These are phyloP conservation scores for Microctonus brassicae DNA, from an alignment of 2,888 invertebrate species.

Conservation along the genomic window DNA sequence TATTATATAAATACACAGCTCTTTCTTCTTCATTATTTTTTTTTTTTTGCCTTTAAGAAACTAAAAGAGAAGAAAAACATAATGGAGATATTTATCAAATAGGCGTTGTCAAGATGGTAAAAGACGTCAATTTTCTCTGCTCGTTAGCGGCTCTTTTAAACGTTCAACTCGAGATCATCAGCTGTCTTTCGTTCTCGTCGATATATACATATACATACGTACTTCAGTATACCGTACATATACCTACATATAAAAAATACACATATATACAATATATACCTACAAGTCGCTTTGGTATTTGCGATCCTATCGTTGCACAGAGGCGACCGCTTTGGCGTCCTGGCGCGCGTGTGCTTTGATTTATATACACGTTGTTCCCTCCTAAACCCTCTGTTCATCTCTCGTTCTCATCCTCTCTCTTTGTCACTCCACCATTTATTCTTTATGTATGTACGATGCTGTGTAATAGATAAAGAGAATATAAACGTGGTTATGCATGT, in stretches of 20 bases:
- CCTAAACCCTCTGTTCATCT: slow-evolving; percentile 5
- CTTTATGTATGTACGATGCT: slow-evolving; percentile 6
- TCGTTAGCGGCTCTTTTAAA: slow-evolving; percentile 39
- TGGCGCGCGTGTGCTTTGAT: slow-evolving; percentile 28
- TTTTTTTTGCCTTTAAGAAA: too few relatives aligned
- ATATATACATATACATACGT: background rate
- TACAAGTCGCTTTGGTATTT: slow-evolving; percentile 17
- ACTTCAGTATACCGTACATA: background rate
- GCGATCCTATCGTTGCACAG: slow-evolving; percentile 25
- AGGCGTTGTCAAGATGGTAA: slow-evolving; percentile 14
- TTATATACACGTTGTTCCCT: slow-evolving; percentile 13
- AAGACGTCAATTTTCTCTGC: slow-evolving; percentile 17
- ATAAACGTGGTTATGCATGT: too few relatives aligned
- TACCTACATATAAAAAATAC: background rate
- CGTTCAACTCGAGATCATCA: slow-evolving; percentile 28
- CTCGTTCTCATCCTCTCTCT: background rate
- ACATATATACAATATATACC: background rate
- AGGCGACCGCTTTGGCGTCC: slow-evolving; percentile 16
- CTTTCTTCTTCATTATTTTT: too few relatives aligned
- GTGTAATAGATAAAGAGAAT: too few relatives aligned
- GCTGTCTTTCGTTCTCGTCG: slow-evolving; percentile 21
- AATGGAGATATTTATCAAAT: slow-evolving; percentile 27
- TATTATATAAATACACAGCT: too few relatives aligned
- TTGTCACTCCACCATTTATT: slow-evolving; percentile 1
- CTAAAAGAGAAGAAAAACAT: background rate